phyloP scores from a whole-genome alignment of 2,888 invertebrate species.

The Heliothis peltigera region DNA sequence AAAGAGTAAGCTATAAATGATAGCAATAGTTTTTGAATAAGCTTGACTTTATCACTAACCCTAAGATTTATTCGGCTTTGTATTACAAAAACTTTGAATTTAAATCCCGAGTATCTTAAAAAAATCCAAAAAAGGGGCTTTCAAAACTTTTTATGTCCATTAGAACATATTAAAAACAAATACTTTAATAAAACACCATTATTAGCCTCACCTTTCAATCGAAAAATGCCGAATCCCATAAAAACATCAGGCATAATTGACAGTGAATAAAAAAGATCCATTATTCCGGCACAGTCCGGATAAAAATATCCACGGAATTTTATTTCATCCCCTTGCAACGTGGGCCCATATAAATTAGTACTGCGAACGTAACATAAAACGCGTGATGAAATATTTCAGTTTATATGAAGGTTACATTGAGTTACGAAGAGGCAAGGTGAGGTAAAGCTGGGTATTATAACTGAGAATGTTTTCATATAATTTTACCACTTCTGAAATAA shows the following conservation, averaged over 20 bases:
- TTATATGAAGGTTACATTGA: constrained; percentile 23
- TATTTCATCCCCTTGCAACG: constrained; percentile 26
- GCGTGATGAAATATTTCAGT: constrained; percentile 47
- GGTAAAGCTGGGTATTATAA: constrained; percentile 11
- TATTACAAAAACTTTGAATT: too few relatives aligned
- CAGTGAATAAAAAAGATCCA: neutral
- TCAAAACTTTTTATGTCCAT: too few relatives aligned
- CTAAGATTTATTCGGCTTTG: too few relatives aligned
- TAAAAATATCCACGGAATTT: constrained; percentile 15
- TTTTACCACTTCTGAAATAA: constrained; percentile 12
- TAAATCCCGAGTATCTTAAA: too few relatives aligned
- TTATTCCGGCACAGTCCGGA: constrained; percentile 1
- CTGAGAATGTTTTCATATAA: constrained; percentile 49
- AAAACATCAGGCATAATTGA: neutral
- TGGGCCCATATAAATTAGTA: constrained; percentile 38
- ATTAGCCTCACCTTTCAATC: neutral
- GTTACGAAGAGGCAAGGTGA: constrained; percentile 6
- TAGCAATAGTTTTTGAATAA: too few relatives aligned
- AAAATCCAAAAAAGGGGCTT: too few relatives aligned
- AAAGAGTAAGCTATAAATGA: too few relatives aligned
- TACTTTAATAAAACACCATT: neutral
- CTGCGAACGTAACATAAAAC: constrained; percentile 31
- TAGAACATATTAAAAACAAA: too few relatives aligned
- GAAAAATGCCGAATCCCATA: neutral
- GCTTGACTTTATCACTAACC: too few relatives aligned